A percentile compares a stretch with the other conserved stretches of the same genome.
These are phyloP conservation scores for Chelonia mydas DNA, from an alignment of 2,797 vertebrate species.

Conservation along the genomic window DNA sequence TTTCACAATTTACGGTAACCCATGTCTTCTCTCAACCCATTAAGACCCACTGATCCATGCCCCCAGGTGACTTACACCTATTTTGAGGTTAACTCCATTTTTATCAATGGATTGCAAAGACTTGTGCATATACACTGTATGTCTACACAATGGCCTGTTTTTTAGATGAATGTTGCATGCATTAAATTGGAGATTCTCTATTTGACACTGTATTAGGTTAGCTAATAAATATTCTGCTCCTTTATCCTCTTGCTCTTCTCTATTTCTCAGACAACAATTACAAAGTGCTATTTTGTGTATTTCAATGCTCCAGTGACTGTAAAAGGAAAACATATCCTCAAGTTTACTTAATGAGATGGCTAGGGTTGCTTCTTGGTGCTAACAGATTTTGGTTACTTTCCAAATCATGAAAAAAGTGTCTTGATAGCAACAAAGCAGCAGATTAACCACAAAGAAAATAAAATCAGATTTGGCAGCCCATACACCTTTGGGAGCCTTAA, in stretches of 20 bases:
- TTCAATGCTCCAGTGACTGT: neutral
- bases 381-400: neutral
- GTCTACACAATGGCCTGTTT: neutral
- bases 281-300: neutral
- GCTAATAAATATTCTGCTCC: neutral
- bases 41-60: accelerated
- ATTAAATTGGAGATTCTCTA: neutral
- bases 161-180: neutral
- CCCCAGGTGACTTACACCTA: neutral
- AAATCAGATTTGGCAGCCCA: neutral
- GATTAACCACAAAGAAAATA: neutral
- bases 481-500: neutral
- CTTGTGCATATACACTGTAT: neutral
- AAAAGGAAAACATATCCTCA: neutral
- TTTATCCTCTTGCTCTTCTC: neutral
- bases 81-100: neutral
- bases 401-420: neutral
- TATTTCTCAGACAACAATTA: neutral
- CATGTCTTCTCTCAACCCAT: neutral
- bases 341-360: neutral
- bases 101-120: neutral
- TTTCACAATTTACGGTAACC: neutral
- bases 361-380: neutral
- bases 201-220: neutral
- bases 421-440: neutral